Conservation (phyloP, 30 jellyfish, hydroid and myxozoan species). For the Sanderia malayensis region DNA sequence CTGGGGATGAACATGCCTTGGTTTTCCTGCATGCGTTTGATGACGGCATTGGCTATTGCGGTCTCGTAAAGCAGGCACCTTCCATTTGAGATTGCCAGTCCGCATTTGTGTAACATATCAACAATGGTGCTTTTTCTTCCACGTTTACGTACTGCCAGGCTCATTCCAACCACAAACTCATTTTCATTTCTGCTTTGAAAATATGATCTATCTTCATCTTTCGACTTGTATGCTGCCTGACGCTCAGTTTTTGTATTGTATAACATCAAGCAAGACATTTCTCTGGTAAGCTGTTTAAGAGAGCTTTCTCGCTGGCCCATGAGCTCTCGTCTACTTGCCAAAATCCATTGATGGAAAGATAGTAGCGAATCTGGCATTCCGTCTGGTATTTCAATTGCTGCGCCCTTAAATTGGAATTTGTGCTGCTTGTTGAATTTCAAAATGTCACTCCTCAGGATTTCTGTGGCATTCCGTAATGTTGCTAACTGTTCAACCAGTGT, state of each 20-base stretch:
- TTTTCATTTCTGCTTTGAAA: slow-evolving; percentile 1
- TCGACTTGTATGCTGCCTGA: slow-evolving; percentile 3
- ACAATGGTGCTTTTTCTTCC: slow-evolving; percentile 2
- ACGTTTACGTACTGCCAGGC: background rate
- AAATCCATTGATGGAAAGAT: background rate
- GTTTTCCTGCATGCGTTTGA: slow-evolving; percentile 2
- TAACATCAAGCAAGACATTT: too few relatives aligned
- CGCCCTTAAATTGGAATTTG: too few relatives aligned
- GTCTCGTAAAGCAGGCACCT: slow-evolving; percentile 6
- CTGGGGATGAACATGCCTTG: slow-evolving; percentile 6
- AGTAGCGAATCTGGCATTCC: too few relatives aligned
- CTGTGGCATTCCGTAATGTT: too few relatives aligned
- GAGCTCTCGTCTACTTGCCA: too few relatives aligned
- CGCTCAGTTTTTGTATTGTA: too few relatives aligned
- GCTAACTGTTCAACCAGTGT: too few relatives aligned
- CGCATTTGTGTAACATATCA: slow-evolving; percentile 1
- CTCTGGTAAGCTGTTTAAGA: too few relatives aligned
- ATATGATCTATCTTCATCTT: background rate
- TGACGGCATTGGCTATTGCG: slow-evolving; percentile 6
- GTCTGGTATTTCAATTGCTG: too few relatives aligned
- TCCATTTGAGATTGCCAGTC: slow-evolving; percentile 4
- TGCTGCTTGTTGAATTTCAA: too few relatives aligned
- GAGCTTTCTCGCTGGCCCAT: too few relatives aligned
- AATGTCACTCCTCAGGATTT: too few relatives aligned
- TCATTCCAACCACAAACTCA: slow-evolving; percentile 2